Conservation (phyloP, 2,113 vertebrate species). For the Brachypteracias leptosomus region DNA sequence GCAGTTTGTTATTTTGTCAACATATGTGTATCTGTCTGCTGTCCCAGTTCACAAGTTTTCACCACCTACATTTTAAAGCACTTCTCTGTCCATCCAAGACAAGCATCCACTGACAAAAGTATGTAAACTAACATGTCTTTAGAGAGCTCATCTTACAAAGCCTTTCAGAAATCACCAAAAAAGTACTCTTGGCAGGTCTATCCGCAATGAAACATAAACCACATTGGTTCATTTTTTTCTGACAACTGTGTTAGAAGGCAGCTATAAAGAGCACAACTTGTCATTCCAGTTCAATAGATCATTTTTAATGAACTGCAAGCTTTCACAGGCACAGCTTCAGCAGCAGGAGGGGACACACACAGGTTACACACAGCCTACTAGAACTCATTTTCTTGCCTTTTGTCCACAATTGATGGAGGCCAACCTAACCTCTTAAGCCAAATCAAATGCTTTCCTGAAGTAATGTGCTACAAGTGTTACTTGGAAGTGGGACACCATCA, state of each 20-base stretch:
- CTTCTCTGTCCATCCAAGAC: background rate
- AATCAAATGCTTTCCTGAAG: background rate
- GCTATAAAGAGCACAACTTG: background rate
- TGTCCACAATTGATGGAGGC: accelerated
- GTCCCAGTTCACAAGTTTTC: background rate
- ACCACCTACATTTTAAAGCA: background rate
- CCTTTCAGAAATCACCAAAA: background rate
- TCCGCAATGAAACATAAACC: background rate
- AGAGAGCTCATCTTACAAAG: background rate
- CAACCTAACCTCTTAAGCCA: background rate
- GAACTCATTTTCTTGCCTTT: accelerated
- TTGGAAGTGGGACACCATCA: background rate
- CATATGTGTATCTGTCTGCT: background rate
- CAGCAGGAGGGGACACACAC: background rate
- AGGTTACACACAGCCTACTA: background rate
- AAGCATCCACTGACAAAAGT: background rate
- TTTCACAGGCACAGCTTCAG: background rate
- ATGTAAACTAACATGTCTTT: background rate
- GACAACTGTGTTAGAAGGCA: background rate
- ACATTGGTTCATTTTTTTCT: background rate
- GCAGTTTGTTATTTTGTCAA: background rate
- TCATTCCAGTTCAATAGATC: background rate
- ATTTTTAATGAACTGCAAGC: background rate
- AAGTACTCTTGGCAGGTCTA: background rate
- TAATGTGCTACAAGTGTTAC: too few species aligned